A percentile compares a stretch with the other conserved stretches of the same genome.
Evolutionary conservation across 2,888 invertebrate genomes (phyloP).

Genomic region (Galerucella calmariensis): DNA sequence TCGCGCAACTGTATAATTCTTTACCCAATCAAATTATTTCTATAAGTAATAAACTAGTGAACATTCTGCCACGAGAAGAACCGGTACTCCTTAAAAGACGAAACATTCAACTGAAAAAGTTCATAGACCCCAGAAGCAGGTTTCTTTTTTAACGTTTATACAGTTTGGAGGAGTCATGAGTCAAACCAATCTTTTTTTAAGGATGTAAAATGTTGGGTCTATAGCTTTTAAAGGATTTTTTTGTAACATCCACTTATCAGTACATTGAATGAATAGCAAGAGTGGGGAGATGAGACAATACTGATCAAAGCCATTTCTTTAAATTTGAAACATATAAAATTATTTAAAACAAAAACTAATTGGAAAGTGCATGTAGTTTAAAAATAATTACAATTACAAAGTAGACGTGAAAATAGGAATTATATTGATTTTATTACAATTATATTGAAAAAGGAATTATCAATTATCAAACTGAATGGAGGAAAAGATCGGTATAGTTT

Average conservation of each 20-base stretch:
- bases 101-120: slow-evolving; percentile 42
- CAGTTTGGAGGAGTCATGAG: neutral
- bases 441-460: too few relatives aligned
- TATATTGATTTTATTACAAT: too few relatives aligned
- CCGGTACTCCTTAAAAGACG: slow-evolving; percentile 38
- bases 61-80: slow-evolving; percentile 21
- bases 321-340: too few relatives aligned
- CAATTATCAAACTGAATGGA: too few relatives aligned
- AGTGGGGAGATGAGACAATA: neutral
- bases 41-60: slow-evolving; percentile 4
- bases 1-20: slow-evolving; percentile 1
- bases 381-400: too few relatives aligned
- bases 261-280: neutral
- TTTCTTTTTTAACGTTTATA: slow-evolving; percentile 5
- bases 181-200: neutral
- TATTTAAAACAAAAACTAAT: too few relatives aligned
- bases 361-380: too few relatives aligned
- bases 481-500: too few relatives aligned
- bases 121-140: slow-evolving; percentile 35
- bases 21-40: slow-evolving; percentile 1
- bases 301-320: too few relatives aligned
- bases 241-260: neutral
- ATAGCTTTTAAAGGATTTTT: neutral
- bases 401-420: too few relatives aligned
- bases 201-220: neutral